Percentiles rank a stretch among this genome's conserved stretches.
phyloP scores from a whole-genome alignment of 2,113 vertebrate species.

The Pachypanchax playfairii region DNA sequence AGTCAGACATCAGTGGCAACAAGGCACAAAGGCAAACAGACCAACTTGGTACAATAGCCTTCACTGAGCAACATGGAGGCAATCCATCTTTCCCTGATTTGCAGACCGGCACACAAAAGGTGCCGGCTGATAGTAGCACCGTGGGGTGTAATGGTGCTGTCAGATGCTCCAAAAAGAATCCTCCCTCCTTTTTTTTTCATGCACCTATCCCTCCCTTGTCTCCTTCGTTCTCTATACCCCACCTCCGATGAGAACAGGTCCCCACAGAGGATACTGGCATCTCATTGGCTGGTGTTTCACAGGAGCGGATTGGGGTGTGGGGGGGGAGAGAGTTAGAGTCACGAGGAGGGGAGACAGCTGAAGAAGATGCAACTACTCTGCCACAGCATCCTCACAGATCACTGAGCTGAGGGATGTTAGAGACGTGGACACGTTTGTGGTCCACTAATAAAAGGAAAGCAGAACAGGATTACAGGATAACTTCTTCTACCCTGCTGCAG shows the following conservation, averaged over 20 bases:
- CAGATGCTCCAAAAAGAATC: slow-evolving; percentile 61
- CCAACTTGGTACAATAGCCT: slow-evolving; percentile 53
- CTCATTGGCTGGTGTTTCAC: slow-evolving; percentile 68
- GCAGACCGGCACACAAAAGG: slow-evolving; percentile 68
- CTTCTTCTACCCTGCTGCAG: slow-evolving; percentile 32
- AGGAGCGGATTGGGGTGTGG: slow-evolving; percentile 50
- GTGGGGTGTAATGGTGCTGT: slow-evolving; percentile 69
- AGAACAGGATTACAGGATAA: slow-evolving; percentile 38
- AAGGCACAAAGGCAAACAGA: slow-evolving; percentile 32
- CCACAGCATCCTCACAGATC: slow-evolving; percentile 60
- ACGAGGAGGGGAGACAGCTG: slow-evolving; percentile 39
- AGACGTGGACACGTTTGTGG: slow-evolving; percentile 20
- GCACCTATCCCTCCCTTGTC: slow-evolving; percentile 15
- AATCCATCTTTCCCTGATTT: slow-evolving; percentile 66
- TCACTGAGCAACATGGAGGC: slow-evolving; percentile 46
- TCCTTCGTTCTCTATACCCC: slow-evolving; percentile 32
- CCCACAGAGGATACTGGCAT: slow-evolving; percentile 63
- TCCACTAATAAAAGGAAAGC: slow-evolving; percentile 21
- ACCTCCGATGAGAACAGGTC: slow-evolving; percentile 66
- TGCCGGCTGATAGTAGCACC: slow-evolving; percentile 66
- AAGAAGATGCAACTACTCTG: slow-evolving; percentile 72
- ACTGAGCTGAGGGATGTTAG: slow-evolving; percentile 43
- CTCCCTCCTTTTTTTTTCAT: slow-evolving; percentile 22
- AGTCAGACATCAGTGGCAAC: slow-evolving; percentile 18
- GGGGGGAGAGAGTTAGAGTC: slow-evolving; percentile 35